A percentile compares a stretch with the other conserved stretches of the same genome.
Conservation (phyloP, 2,113 vertebrate genomes). For the Amblyopsis rosae region DNA sequence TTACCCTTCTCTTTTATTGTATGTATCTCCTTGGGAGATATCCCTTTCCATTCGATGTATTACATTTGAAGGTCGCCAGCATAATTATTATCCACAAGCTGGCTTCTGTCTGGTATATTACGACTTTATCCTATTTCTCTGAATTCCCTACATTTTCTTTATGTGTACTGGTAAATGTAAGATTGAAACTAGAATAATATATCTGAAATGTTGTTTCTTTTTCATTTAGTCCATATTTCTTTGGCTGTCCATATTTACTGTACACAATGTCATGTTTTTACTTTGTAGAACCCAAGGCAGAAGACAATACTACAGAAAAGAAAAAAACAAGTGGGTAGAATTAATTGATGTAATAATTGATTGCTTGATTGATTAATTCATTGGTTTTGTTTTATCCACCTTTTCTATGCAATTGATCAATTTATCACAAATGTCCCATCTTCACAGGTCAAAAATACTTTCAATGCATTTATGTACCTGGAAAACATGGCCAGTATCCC, state of each 20-base stretch:
- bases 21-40: no score
- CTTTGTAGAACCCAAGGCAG: constrained; percentile 50
- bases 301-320: constrained; percentile 58
- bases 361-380: background rate
- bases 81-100: constrained; percentile 21
- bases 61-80: constrained; percentile 12
- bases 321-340: constrained; percentile 67
- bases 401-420: background rate
- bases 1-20: no score
- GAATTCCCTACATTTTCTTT: no score
- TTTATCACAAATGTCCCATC: background rate
- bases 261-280: background rate
- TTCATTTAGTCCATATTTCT: background rate
- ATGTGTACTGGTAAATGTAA: no score
- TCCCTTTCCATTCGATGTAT: no score
- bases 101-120: background rate
- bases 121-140: no score
- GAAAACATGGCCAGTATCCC: constrained; percentile 71
- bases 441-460: constrained; percentile 76
- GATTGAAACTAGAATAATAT: no score
- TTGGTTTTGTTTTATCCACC: background rate
- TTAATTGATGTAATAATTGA: background rate
- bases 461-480: constrained; percentile 77
- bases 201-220: background rate
- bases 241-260: background rate